A percentile compares a stretch with the other conserved stretches of the same genome.
Evolutionary conservation across 2,888 invertebrate species (phyloP).

Genomic region (Camptogramma bilineatum): DNA sequence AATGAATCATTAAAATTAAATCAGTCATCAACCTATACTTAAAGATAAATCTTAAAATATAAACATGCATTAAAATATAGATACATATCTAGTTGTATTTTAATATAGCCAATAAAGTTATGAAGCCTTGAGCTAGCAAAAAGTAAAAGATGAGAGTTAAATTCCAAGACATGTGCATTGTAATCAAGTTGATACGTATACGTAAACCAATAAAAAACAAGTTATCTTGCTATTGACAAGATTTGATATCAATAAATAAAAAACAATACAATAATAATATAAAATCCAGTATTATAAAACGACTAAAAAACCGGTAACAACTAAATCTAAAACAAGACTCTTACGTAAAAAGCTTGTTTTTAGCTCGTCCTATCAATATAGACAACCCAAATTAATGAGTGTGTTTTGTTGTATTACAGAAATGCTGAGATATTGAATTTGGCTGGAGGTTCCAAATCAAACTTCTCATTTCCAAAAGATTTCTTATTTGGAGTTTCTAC

Average conservation of each 20-base stretch:
- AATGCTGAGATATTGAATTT: slow-evolving; percentile 63
- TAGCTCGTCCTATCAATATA: neutral
- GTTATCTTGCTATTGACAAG: neutral
- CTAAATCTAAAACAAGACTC: neutral
- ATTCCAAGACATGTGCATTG: too few relatives aligned
- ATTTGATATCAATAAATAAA: neutral
- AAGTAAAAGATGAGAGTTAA: too few relatives aligned
- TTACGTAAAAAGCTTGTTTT: neutral
- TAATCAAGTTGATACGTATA: too few relatives aligned
- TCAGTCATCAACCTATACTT: neutral
- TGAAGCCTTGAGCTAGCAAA: too few relatives aligned
- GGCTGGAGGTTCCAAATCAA: slow-evolving; percentile 72
- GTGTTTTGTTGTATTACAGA: slow-evolving; percentile 54
- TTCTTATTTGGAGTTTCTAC: slow-evolving; percentile 87
- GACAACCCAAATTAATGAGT: neutral
- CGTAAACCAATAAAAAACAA: too few relatives aligned
- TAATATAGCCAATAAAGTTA: too few relatives aligned
- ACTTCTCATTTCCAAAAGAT: slow-evolving; percentile 81
- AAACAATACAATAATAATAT: slow-evolving; percentile 1
- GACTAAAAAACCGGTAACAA: neutral
- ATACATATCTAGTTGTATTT: too few relatives aligned
- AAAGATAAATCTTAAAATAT: neutral
- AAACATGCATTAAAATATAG: too few relatives aligned
- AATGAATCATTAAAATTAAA: neutral
- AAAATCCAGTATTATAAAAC: neutral